phyloP scores from a whole-genome alignment of 2,888 invertebrate species.

The Diarsia dahlii region DNA sequence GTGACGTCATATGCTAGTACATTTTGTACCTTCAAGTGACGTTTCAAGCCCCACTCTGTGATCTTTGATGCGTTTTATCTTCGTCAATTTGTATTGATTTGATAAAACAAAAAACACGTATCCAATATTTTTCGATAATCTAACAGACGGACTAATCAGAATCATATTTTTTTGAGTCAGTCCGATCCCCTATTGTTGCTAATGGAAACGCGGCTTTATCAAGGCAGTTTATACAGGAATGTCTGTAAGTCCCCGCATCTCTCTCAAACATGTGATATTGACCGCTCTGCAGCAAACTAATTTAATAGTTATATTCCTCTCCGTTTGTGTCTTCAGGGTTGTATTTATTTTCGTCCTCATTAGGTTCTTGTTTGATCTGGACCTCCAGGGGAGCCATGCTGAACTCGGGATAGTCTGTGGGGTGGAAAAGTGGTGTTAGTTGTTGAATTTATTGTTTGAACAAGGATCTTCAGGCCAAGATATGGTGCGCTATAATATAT shows the following conservation, averaged over 20 bases:
- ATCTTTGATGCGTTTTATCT: too few species aligned
- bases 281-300: background rate
- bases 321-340: constrained; percentile 90
- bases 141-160: too few species aligned
- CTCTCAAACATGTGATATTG: too few species aligned
- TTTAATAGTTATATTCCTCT: constrained; percentile 77
- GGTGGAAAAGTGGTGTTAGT: background rate
- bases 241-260: background rate
- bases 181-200: too few species aligned
- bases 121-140: too few species aligned
- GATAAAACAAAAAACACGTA: too few species aligned
- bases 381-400: constrained; percentile 91
- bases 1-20: too few species aligned
- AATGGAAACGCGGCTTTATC: too few species aligned
- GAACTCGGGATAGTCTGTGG: constrained; percentile 91
- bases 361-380: constrained; percentile 92
- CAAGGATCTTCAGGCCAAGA: background rate
- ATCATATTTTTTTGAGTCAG: too few species aligned
- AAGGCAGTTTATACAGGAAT: background rate
- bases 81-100: too few species aligned
- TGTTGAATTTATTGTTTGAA: background rate
- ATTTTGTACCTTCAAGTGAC: too few species aligned
- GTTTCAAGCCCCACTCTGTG: too few species aligned
- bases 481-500: background rate
- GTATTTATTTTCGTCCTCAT: constrained; percentile 94